These are phyloP conservation scores for Homalodisca vitripennis DNA, from an alignment of 1,140 invertebrate species.

Conservation along the genomic window DNA sequence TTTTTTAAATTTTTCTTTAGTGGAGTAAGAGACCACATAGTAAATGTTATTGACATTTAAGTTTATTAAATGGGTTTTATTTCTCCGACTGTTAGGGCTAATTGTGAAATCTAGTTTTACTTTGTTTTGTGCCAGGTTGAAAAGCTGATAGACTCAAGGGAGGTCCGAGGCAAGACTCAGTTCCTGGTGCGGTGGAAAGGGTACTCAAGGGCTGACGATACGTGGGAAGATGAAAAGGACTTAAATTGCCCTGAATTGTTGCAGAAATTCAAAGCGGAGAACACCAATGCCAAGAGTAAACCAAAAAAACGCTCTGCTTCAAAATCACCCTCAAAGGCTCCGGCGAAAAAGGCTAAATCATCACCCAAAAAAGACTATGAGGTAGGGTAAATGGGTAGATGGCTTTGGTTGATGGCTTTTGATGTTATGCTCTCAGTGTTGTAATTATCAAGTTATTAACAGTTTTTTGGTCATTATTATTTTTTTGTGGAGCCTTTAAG, in stretches of 20 bases:
- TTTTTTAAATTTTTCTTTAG: no score
- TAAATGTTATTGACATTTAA: no score
- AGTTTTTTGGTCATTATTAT: no score
- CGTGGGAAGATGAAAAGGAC: constrained; percentile 74
- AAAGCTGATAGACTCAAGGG: constrained; percentile 70
- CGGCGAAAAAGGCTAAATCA: neutral
- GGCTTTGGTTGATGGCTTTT: no score
- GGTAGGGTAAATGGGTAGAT: no score
- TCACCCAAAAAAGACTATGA: neutral
- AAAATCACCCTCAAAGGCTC: neutral
- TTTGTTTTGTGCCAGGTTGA: constrained; percentile 56
- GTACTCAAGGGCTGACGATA: constrained; percentile 60
- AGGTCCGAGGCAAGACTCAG: constrained; percentile 61
- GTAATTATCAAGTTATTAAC: no score
- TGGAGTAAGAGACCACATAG: no score
- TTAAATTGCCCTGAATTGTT: constrained; percentile 67
- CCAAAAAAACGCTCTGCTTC: neutral
- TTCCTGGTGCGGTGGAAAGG: constrained; percentile 81
- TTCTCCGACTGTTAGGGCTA: neutral
- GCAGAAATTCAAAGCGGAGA: constrained; percentile 55
- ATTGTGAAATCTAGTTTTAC: neutral
- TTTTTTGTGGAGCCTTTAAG: no score
- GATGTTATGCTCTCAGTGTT: no score
- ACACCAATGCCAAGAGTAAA: neutral
- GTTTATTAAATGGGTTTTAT: no score